Evolutionary conservation across 2,113 vertebrate genomes (phyloP).

Genomic region (Prionailurus viverrinus): DNA sequence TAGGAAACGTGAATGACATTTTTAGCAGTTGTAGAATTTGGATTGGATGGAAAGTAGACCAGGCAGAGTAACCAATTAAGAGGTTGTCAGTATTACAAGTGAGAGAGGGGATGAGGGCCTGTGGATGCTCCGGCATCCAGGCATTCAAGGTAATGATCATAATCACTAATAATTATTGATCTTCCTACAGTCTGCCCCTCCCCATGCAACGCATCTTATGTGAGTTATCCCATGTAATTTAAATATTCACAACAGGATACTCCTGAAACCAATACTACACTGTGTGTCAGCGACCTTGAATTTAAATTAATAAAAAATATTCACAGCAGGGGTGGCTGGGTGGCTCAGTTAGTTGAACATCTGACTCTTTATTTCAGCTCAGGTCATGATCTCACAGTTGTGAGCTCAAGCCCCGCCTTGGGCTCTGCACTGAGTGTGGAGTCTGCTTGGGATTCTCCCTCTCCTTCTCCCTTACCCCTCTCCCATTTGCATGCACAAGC

Average conservation of each 20-base stretch:
- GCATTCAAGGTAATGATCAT: background rate
- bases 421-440: too few species aligned
- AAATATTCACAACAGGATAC: background rate
- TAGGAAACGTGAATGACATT: background rate
- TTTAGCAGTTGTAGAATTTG: slow-evolving; percentile 37
- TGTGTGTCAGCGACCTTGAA: too few species aligned
- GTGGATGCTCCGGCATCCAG: background rate
- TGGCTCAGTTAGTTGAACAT: too few species aligned
- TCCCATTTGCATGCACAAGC: too few species aligned
- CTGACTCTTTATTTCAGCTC: too few species aligned
- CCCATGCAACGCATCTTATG: background rate
- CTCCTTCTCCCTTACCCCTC: too few species aligned
- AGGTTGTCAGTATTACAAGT: background rate
- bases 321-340: too few species aligned
- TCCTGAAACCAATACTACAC: too few species aligned
- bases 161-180: background rate
- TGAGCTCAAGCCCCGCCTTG: too few species aligned
- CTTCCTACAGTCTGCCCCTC: background rate
- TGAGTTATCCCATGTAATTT: slow-evolving; percentile 33
- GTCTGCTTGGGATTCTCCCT: too few species aligned
- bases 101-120: background rate
- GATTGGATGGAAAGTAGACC: background rate
- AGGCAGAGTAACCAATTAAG: background rate
- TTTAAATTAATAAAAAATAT: too few species aligned
- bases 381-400: too few species aligned